Percentiles rank a stretch among this genome's conserved stretches.
Conservation (phyloP, 2,113 vertebrate species). For the Trematocara marginatum region DNA sequence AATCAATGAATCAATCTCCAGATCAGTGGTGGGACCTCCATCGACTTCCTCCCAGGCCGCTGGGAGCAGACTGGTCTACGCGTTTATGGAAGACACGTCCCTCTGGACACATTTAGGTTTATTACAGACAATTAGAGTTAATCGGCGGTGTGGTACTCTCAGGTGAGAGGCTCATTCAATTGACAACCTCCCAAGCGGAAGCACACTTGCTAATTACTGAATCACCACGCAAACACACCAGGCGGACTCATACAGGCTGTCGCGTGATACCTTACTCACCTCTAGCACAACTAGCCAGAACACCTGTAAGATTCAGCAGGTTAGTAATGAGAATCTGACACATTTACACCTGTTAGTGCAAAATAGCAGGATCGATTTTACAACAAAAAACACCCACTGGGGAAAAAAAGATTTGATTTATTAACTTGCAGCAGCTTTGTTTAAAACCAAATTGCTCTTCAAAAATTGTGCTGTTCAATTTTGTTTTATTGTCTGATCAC, state of each 20-base stretch:
- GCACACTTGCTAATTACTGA: slow-evolving; percentile 59
- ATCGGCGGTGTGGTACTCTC: slow-evolving; percentile 51
- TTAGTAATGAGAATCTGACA: not conserved
- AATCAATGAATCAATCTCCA: not conserved
- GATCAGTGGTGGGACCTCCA: not conserved
- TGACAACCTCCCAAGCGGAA: slow-evolving; percentile 48
- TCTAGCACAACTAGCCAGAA: not conserved
- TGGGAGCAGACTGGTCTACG: not conserved
- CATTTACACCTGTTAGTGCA: not conserved
- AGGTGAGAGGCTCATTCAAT: slow-evolving; percentile 69
- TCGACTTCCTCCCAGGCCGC: not conserved
- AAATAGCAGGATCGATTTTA: fast-evolving
- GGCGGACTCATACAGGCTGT: not conserved
- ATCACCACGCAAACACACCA: slow-evolving; percentile 8
- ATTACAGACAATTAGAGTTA: slow-evolving; percentile 66
- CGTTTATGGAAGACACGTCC: slow-evolving; percentile 37
- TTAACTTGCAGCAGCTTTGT: not conserved
- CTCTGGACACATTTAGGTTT: slow-evolving; percentile 55
- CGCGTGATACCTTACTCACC: not conserved
- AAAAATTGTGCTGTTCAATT: not conserved
- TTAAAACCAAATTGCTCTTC: not conserved
- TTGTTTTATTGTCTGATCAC: not conserved
- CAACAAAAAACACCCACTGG: not conserved
- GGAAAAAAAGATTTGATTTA: not conserved
- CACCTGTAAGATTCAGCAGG: not conserved